Conservation (phyloP, 2,888 invertebrate species). For the Lasiommata megera region DNA sequence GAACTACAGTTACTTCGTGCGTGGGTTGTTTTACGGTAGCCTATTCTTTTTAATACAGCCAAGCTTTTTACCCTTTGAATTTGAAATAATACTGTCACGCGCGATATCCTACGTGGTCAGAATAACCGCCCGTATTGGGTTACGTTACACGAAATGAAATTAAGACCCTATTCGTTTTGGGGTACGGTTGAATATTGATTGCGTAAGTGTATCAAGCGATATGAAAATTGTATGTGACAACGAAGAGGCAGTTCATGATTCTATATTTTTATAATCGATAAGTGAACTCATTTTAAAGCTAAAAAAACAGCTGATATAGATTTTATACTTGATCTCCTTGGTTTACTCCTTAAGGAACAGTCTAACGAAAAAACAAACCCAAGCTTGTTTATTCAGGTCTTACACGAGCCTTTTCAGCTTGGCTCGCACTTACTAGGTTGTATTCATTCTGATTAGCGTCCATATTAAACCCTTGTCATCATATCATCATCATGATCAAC, state of each 20-base stretch:
- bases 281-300: neutral
- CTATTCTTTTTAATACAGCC: slow-evolving; percentile 63
- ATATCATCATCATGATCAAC: no score
- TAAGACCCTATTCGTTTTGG: neutral
- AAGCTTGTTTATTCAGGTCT: no score
- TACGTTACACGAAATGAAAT: neutral
- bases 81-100: slow-evolving; percentile 69
- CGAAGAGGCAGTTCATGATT: slow-evolving; percentile 1
- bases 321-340: neutral
- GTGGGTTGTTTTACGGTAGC: slow-evolving; percentile 46
- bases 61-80: slow-evolving; percentile 70
- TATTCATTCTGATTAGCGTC: no score
- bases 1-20: slow-evolving; percentile 38
- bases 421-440: no score
- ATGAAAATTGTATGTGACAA: slow-evolving; percentile 10
- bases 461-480: no score
- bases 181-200: neutral
- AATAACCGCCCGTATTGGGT: slow-evolving; percentile 38
- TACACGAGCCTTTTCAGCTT: no score
- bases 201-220: neutral
- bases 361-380: no score
- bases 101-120: slow-evolving; percentile 51
- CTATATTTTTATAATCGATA: slow-evolving; percentile 10
- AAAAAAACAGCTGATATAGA: neutral
- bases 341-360: no score